A percentile compares a stretch with the other conserved stretches of the same genome.
Evolutionary conservation across 2,113 vertebrate species (phyloP).

Genomic region (Ranitomeya variabilis): DNA sequence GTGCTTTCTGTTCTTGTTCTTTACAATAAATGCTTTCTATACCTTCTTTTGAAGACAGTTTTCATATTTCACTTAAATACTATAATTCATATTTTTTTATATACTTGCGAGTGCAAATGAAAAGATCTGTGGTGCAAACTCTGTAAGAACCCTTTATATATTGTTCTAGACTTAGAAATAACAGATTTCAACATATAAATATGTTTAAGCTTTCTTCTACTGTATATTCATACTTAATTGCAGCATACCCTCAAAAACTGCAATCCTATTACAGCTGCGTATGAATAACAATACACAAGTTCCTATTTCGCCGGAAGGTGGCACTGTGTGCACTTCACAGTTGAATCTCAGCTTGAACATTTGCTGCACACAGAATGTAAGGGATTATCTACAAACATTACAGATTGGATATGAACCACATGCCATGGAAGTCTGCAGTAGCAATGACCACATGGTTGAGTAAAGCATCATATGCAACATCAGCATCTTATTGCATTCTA

Average conservation of each 20-base stretch:
- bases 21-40: not conserved
- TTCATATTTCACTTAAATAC: no score
- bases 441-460: not conserved
- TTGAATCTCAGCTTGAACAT: not conserved
- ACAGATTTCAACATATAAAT: not conserved
- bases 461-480: not conserved
- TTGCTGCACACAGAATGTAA: not conserved
- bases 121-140: not conserved
- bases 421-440: not conserved
- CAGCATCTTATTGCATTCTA: not conserved
- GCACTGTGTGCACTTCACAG: constrained; percentile 9
- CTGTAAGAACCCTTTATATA: not conserved
- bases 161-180: no score
- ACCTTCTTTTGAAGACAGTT: not conserved
- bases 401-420: not conserved
- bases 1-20: not conserved
- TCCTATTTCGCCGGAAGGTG: not conserved
- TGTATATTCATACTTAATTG: not conserved
- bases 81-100: not conserved
- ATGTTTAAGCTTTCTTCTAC: not conserved
- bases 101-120: not conserved
- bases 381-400: not conserved
- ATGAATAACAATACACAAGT: not conserved
- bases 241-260: not conserved
- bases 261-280: not conserved